A percentile compares a stretch with the other conserved stretches of the same genome.
Conservation (phyloP, 2,113 vertebrate species). For the Excalfactoria chinensis region DNA sequence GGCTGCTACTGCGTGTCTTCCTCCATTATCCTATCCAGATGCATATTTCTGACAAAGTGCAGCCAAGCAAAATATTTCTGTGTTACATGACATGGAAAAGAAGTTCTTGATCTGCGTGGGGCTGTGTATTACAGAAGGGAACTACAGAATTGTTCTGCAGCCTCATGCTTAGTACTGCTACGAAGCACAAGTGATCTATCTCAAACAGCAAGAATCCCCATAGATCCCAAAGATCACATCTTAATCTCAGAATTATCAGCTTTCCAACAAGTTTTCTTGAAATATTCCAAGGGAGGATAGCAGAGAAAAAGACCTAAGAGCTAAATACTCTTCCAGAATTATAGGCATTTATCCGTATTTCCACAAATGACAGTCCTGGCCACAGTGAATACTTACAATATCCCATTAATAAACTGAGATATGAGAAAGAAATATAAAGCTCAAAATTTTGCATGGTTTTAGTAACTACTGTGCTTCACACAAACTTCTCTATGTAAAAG, state of each 20-base stretch:
- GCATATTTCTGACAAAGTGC: neutral
- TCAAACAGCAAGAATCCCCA: neutral
- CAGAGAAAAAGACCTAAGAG: neutral
- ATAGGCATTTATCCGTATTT: neutral
- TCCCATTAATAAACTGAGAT: neutral
- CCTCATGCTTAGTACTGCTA: accelerated
- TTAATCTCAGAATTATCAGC: neutral
- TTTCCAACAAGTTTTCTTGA: neutral
- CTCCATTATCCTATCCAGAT: neutral
- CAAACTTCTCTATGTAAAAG: neutral
- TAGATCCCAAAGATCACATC: neutral
- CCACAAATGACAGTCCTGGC: neutral
- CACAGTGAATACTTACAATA: neutral
- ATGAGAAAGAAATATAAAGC: neutral
- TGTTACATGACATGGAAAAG: neutral
- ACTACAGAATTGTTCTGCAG: neutral
- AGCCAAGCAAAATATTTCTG: neutral
- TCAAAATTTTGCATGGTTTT: neutral
- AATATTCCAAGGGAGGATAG: neutral
- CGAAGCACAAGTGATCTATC: neutral
- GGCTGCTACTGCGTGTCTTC: neutral
- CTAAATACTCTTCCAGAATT: neutral
- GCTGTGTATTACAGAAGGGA: neutral
- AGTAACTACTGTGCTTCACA: neutral
- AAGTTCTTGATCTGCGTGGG: neutral